These are phyloP conservation scores for Drosophila paranaensis DNA, from an alignment of 2,888 invertebrate species.

Conservation along the genomic window DNA sequence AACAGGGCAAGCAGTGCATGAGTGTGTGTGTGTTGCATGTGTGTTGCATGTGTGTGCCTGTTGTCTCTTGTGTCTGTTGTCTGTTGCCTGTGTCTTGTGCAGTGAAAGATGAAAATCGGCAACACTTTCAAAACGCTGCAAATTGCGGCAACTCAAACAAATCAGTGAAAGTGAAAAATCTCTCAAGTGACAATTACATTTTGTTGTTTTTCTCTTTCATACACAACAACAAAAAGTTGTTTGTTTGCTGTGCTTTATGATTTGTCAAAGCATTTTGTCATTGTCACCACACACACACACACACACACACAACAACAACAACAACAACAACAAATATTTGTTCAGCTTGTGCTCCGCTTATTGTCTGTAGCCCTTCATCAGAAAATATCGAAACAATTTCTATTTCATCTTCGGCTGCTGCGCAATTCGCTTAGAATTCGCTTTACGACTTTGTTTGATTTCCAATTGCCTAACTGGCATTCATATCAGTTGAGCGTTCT, in stretches of 20 bases:
- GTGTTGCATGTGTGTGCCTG: slow-evolving; percentile 7
- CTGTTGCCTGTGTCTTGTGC: slow-evolving; percentile 18
- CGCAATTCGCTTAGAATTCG: slow-evolving; percentile 41
- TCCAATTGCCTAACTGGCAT: slow-evolving; percentile 29
- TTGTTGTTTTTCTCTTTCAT: slow-evolving; percentile 4
- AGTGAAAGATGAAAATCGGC: slow-evolving; percentile 68
- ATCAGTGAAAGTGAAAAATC: slow-evolving; percentile 78
- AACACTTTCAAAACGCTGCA: slow-evolving; percentile 66
- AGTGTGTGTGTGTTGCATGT: too few relatives aligned
- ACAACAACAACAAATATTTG: slow-evolving; percentile 56
- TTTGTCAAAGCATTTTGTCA: slow-evolving; percentile 36
- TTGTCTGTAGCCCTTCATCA: slow-evolving; percentile 11
- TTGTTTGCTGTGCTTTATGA: slow-evolving; percentile 29
- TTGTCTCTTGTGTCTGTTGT: slow-evolving; percentile 18
- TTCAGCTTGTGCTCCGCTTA: slow-evolving; percentile 41
- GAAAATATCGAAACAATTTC: background rate
- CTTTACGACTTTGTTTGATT: slow-evolving; percentile 18
- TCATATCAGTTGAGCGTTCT: slow-evolving; percentile 17
- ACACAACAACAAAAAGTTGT: slow-evolving; percentile 33
- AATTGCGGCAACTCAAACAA: slow-evolving; percentile 59
- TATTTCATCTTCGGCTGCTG: slow-evolving; percentile 14
- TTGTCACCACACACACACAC: slow-evolving; percentile 5
- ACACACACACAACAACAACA: background rate
- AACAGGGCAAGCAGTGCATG: slow-evolving; percentile 20
- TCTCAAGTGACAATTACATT: slow-evolving; percentile 75